These are phyloP conservation scores for Philaenus spumarius DNA, from an alignment of 1,140 invertebrate genomes.

Conservation along the genomic window DNA sequence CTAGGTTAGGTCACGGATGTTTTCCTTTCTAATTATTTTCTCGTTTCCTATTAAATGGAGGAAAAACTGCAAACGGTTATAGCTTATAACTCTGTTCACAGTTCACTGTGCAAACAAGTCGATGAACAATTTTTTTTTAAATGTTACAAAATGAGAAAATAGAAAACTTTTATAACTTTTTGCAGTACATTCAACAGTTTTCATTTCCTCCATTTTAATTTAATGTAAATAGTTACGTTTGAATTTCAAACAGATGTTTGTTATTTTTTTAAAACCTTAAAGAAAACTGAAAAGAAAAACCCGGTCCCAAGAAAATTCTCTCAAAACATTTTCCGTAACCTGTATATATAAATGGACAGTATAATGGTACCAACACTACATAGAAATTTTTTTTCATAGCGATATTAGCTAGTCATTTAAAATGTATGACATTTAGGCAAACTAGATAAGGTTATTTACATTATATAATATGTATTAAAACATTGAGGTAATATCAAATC, in stretches of 20 bases:
- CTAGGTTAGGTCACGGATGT: neutral
- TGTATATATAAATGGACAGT: constrained; percentile 3
- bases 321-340: neutral
- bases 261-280: constrained; percentile 1
- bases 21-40: neutral
- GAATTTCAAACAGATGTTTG: constrained; percentile 5
- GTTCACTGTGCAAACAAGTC: neutral
- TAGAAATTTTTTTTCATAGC: neutral
- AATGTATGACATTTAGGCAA: neutral
- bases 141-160: too few species aligned
- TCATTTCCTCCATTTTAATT: neutral
- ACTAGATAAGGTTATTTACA: constrained; percentile 4
- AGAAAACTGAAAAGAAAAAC: constrained; percentile 2
- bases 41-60: neutral
- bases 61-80: constrained; percentile 4
- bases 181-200: neutral
- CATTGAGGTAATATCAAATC: constrained; percentile 1
- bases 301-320: too few species aligned
- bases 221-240: constrained; percentile 12
- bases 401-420: neutral
- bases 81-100: neutral
- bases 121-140: neutral
- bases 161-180: neutral
- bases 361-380: constrained; percentile 8
- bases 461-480: constrained; percentile 6